Evolutionary conservation across 35 echinoderm and acorn worm genomes (phyloP).

Genomic region (Strongylocentrotus purpuratus): DNA sequence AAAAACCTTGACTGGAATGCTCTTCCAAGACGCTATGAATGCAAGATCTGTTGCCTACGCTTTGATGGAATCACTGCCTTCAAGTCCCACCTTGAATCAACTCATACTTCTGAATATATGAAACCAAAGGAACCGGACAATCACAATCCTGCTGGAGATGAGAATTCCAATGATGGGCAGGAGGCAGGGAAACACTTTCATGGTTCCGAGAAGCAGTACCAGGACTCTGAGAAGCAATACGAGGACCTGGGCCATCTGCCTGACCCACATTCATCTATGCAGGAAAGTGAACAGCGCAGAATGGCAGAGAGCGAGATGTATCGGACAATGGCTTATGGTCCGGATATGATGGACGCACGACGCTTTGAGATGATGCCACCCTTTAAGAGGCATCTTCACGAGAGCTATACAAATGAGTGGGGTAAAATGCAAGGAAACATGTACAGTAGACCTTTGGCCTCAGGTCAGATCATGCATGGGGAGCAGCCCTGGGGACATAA

Average conservation of each 20-base stretch:
- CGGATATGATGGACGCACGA: not conserved
- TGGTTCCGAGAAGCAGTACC: constrained; percentile 32
- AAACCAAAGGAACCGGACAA: not conserved
- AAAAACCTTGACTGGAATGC: constrained; percentile 45
- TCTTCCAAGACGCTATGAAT: constrained; percentile 36
- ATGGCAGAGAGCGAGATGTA: constrained; percentile 45
- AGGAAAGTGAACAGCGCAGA: not conserved
- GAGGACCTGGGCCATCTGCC: constrained; percentile 13
- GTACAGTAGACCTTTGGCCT: not conserved
- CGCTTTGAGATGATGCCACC: constrained; percentile 48
- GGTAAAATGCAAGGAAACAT: constrained; percentile 31
- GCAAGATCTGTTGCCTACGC: constrained; percentile 43
- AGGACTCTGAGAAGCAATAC: constrained; percentile 24
- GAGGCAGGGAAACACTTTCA: not conserved
- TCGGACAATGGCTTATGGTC: constrained; percentile 23
- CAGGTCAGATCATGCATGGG: constrained; percentile 23
- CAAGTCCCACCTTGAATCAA: constrained; percentile 2
- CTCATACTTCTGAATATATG: not conserved
- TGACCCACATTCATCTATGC: not conserved
- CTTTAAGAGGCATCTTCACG: constrained; percentile 37
- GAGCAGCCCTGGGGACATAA: constrained; percentile 37
- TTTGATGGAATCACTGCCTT: constrained; percentile 26
- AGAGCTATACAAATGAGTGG: constrained; percentile 33
- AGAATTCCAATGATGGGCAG: constrained; percentile 22
- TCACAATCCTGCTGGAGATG: not conserved